Percentiles rank a stretch among this genome's conserved stretches.
Conservation (phyloP, 2,888 invertebrate genomes). For the Macrosiphum euphorbiae region DNA sequence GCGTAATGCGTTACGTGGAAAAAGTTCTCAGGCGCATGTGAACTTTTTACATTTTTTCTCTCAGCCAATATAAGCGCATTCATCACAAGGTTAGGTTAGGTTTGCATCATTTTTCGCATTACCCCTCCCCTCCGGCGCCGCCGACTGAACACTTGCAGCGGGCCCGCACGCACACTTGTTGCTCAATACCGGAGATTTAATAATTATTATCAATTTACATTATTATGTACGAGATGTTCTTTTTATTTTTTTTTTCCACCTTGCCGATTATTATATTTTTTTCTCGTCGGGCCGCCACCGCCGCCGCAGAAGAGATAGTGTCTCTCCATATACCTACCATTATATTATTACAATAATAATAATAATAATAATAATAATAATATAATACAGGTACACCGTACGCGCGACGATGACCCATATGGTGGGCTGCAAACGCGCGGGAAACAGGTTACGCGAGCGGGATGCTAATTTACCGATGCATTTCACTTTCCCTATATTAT, state of each 20-base stretch:
- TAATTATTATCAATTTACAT: slow-evolving; percentile 41
- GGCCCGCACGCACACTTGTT: background rate
- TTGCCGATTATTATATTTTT: background rate
- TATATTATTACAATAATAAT: no score
- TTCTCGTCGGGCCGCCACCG: no score
- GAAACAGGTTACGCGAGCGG: slow-evolving; percentile 27
- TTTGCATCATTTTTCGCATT: slow-evolving; percentile 19
- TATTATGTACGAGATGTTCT: slow-evolving; percentile 1
- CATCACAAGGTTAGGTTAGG: no score
- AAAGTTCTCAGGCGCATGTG: slow-evolving; percentile 39
- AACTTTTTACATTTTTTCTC: slow-evolving; percentile 28
- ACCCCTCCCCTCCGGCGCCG: background rate
- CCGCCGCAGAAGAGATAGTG: background rate
- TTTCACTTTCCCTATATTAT: slow-evolving; percentile 44
- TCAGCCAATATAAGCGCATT: background rate
- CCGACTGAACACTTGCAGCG: background rate
- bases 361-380: no score
- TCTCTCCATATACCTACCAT: background rate
- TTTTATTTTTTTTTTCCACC: background rate
- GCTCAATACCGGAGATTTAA: slow-evolving; percentile 28
- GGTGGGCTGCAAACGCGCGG: background rate
- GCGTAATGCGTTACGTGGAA: background rate
- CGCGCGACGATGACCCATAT: background rate
- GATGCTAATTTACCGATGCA: slow-evolving; percentile 15
- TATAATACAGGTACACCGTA: background rate